These are phyloP conservation scores for Scaptomyza reducta DNA, from an alignment of 2,888 invertebrate species.

Conservation along the genomic window DNA sequence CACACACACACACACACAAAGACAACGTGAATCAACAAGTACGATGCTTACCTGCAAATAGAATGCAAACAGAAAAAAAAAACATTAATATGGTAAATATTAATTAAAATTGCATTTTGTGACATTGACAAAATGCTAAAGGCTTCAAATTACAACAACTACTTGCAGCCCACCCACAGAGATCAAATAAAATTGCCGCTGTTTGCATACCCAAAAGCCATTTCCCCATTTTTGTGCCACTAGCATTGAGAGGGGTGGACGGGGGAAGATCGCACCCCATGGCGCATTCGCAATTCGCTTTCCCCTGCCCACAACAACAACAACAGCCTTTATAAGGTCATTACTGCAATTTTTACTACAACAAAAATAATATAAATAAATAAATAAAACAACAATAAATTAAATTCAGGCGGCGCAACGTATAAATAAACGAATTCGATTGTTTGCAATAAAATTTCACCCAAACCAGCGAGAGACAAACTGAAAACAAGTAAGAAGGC, in stretches of 20 bases:
- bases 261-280: constrained; percentile 31
- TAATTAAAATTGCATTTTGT: constrained; percentile 18
- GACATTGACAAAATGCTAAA: constrained; percentile 16
- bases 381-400: constrained; percentile 29
- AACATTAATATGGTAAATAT: constrained; percentile 9
- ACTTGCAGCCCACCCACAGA: constrained; percentile 49
- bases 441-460: constrained; percentile 60
- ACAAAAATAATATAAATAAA: constrained; percentile 20
- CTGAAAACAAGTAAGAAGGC: too few species aligned
- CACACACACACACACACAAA: constrained; percentile 17
- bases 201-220: constrained; percentile 34
- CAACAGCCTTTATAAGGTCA: constrained; percentile 61
- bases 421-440: constrained; percentile 53
- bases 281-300: constrained; percentile 33
- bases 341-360: constrained; percentile 49
- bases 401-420: constrained; percentile 32
- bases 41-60: constrained; percentile 68
- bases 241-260: constrained; percentile 45
- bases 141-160: constrained; percentile 23
- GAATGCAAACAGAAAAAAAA: constrained; percentile 13
- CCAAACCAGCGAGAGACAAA: constrained; percentile 26
- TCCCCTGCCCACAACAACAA: constrained; percentile 38
- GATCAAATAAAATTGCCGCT: constrained; percentile 22
- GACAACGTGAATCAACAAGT: constrained; percentile 23
- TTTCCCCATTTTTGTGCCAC: constrained; percentile 37